Percentiles rank a stretch among this genome's conserved stretches.
Conservation (phyloP, 2,113 vertebrate species). For the Pholis gunnellus region DNA sequence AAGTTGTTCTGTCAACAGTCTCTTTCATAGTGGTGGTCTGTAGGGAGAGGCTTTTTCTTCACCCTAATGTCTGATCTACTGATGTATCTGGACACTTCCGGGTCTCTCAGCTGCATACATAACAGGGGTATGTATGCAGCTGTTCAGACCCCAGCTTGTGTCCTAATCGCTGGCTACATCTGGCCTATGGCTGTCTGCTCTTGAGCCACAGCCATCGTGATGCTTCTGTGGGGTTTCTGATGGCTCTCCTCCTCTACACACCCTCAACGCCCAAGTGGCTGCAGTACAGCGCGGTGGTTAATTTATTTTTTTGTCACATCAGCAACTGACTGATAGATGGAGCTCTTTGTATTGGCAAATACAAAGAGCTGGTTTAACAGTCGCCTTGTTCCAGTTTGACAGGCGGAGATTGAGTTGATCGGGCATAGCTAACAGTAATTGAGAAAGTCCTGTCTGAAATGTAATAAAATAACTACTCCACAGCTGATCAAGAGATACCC, state of each 20-base stretch:
- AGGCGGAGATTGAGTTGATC: neutral
- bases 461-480: neutral
- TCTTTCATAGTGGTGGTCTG: no score
- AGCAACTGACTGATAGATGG: neutral
- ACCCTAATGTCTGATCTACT: neutral
- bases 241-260: neutral
- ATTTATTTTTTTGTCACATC: neutral
- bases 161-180: neutral
- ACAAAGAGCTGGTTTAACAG: neutral
- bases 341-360: neutral
- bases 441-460: neutral
- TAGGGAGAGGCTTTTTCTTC: neutral
- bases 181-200: neutral
- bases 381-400: neutral
- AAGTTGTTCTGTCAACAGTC: no score
- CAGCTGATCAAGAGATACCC: neutral
- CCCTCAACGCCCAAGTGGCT: neutral
- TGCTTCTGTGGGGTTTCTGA: neutral
- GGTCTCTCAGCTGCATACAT: no score
- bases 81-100: neutral
- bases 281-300: neutral
- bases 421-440: neutral
- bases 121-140: neutral
- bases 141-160: neutral
- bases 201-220: neutral